Conservation (phyloP, 2,113 vertebrate species). For the Trochalopteron elliotii region DNA sequence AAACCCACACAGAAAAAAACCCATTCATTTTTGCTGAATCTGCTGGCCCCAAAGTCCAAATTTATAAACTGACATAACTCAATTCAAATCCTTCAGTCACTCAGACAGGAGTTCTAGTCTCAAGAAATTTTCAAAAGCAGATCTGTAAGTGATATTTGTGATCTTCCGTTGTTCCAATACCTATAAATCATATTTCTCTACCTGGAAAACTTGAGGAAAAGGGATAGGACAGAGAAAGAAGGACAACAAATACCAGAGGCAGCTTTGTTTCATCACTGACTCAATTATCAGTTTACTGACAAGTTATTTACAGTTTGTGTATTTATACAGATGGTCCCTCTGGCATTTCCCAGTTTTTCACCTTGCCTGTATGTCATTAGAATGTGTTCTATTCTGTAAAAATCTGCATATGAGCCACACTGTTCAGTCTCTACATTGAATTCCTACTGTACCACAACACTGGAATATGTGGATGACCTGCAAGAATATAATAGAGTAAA, state of each 20-base stretch:
- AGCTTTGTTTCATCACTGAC: background rate
- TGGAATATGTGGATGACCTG: background rate
- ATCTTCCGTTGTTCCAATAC: background rate
- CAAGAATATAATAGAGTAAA: background rate
- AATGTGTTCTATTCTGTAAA: background rate
- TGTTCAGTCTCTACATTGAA: background rate
- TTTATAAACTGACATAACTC: background rate
- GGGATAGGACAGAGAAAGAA: background rate
- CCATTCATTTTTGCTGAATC: background rate
- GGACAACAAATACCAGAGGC: background rate
- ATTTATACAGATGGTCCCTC: background rate
- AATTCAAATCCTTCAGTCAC: background rate
- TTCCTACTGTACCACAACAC: background rate
- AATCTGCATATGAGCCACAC: background rate
- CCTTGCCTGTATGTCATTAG: background rate
- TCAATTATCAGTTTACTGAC: background rate
- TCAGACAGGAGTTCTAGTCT: background rate
- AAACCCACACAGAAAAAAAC: rapidly evolving
- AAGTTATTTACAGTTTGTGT: background rate
- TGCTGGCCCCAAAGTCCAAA: background rate
- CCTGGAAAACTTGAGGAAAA: background rate
- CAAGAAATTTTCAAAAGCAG: background rate
- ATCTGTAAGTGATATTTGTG: background rate
- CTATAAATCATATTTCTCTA: background rate
- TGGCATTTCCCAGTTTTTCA: background rate